These are phyloP conservation scores for Sciurus niger DNA, from an alignment of 2,113 vertebrate species.

Conservation along the genomic window DNA sequence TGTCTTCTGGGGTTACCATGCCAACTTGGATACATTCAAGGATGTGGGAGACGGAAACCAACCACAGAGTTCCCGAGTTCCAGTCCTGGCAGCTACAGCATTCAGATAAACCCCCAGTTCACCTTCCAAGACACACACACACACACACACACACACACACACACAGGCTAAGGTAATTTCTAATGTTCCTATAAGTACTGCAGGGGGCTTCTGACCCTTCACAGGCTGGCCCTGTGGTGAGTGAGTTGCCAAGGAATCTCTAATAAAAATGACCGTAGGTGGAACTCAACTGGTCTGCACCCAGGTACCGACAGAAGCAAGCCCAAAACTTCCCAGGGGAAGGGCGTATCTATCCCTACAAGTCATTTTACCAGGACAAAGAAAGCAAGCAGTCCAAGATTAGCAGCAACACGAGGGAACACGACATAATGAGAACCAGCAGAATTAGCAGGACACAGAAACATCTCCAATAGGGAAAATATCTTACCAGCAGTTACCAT, in stretches of 20 bases:
- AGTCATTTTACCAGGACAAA: not conserved
- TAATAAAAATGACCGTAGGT: not conserved
- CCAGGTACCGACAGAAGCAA: not conserved
- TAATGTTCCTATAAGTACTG: not conserved
- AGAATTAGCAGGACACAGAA: not conserved
- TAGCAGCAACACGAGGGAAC: not conserved
- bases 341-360: not conserved
- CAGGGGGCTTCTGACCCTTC: not conserved
- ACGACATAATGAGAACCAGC: not conserved
- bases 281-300: not conserved
- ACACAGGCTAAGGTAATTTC: not conserved
- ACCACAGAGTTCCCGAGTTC: not conserved
- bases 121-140: accelerated
- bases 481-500: not conserved
- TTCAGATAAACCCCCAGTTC: not conserved
- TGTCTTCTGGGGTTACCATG: not conserved
- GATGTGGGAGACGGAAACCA: not conserved
- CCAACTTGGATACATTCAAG: not conserved
- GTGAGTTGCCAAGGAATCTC: not conserved
- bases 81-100: not conserved
- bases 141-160: not conserved
- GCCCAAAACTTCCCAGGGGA: not conserved
- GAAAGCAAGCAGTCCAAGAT: not conserved
- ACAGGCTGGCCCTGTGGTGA: no score
- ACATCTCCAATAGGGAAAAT: not conserved